Evolutionary conservation across 1,140 invertebrate genomes (phyloP), one percentile per base, ranked within the genome.

Genomic region (Lucilia cuprina): DNA sequence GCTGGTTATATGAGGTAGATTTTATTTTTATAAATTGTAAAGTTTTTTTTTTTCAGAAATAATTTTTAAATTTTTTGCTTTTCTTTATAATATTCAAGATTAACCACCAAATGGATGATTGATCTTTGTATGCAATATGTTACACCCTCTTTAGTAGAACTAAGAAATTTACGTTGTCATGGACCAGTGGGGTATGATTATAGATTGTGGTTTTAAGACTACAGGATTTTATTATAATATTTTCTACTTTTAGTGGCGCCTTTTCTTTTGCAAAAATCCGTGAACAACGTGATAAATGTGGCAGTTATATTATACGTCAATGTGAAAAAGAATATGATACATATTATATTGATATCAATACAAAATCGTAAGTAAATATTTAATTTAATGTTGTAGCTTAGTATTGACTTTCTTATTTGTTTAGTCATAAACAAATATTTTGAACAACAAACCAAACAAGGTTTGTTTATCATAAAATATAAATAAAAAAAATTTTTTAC

Each of bases 61-160:
- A 75, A 2, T n/a, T 82, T 82, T 9, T 41, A n/a, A n/a, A n/a
- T 41, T 41, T n/a, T n/a, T n/a, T n/a, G n/a, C n/a, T n/a, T n/a
- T n/a, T n/a, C n/a, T n/a, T n/a, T n/a, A n/a, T n/a, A 41, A 41
- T 34, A 49, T 70, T 87, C 88, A 14, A 94, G 97, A 86, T 92
- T 98, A 80, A 95, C 95, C 84, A 94, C 95, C 30, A 97, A 96
- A 92, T 98, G 97, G 96, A 97, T 95, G 35, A 97, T 97, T 88
- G 96, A 98, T 92, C 92, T 98, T 74, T 98, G 96, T 88, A 94
- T 94, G 88, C 94, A 96, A 85, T 93, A 96, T 65, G 91, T 93
- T 82, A 96, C 96, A 4, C 96, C 96, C 30, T 96, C 95, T 19
- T 91, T 98, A 50, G 92, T 94, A 86, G 93, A 93, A 87, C 89